phyloP scores from a whole-genome alignment of 2,797 vertebrate genomes.

The Macropodus opercularis region DNA sequence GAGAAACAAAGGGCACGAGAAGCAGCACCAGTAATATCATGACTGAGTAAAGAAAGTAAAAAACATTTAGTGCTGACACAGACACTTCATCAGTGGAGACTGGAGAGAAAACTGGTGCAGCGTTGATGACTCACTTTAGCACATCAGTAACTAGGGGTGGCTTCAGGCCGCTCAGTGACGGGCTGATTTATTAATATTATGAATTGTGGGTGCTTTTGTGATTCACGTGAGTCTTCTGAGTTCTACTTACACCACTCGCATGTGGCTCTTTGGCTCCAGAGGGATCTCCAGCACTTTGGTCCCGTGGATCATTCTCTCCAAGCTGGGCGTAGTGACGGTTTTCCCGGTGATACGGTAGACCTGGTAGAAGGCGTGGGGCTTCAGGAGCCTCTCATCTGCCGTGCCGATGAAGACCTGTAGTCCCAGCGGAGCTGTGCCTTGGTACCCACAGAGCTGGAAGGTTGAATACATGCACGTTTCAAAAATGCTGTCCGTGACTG shows the following conservation, averaged over 20 bases:
- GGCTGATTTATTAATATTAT: too few species aligned
- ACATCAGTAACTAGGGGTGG: too few species aligned
- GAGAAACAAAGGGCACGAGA: neutral
- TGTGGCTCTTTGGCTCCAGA: constrained; percentile 93
- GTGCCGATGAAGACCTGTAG: constrained; percentile 98
- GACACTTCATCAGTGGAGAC: neutral
- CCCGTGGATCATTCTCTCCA: constrained; percentile 90
- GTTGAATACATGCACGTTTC: neutral
- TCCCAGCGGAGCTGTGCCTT: constrained; percentile 88
- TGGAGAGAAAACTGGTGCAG: constrained; percentile 4
- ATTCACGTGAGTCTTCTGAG: neutral
- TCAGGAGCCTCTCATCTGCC: constrained; percentile 93
- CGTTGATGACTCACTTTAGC: neutral
- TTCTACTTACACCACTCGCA: constrained; percentile 91
- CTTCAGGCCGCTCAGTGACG: constrained; percentile 6
- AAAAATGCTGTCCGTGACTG: constrained; percentile 2
- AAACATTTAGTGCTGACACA: neutral
- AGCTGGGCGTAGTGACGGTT: constrained; percentile 94
- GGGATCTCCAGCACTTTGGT: constrained; percentile 96
- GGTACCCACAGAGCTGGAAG: constrained; percentile 90
- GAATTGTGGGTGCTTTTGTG: neutral
- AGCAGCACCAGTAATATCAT: neutral
- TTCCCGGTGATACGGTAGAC: constrained; percentile 97
- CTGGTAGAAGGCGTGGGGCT: constrained; percentile 97
- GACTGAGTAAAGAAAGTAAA: constrained; percentile 1